A percentile compares a stretch with the other conserved stretches of the same genome.
These are phyloP conservation scores for Hemiscyllium ocellatum DNA, from an alignment of 2,113 vertebrate species.

Conservation along the genomic window DNA sequence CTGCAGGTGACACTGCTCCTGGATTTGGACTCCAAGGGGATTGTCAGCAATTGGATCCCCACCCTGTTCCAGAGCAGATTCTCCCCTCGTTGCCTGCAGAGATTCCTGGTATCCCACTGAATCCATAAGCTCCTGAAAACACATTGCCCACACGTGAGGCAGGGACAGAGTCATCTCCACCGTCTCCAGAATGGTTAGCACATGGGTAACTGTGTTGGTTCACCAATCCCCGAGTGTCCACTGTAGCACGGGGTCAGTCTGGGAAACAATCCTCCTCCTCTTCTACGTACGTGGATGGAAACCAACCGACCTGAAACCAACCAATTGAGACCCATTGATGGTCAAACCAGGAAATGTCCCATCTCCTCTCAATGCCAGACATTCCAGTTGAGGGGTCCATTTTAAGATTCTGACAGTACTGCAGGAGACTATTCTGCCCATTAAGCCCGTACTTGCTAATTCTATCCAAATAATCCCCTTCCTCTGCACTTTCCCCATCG, in stretches of 20 bases:
- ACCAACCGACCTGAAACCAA: slow-evolving; percentile 82
- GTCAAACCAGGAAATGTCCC: not conserved
- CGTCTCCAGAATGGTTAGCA: not conserved
- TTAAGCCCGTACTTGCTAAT: too few relatives aligned
- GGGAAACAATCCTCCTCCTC: slow-evolving; percentile 77
- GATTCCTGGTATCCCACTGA: slow-evolving; percentile 44
- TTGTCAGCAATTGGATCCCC: slow-evolving; percentile 44
- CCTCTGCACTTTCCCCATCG: too few relatives aligned
- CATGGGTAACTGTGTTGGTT: slow-evolving; percentile 40
- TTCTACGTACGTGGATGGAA: slow-evolving; percentile 96
- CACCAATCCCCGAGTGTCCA: slow-evolving; percentile 51
- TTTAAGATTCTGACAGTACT: too few relatives aligned
- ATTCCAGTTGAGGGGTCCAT: not conserved
- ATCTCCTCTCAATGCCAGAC: not conserved
- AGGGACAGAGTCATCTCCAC: slow-evolving; percentile 40
- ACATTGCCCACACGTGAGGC: slow-evolving; percentile 44
- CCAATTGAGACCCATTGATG: not conserved
- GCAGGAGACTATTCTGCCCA: too few relatives aligned
- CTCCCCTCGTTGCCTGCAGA: slow-evolving; percentile 49
- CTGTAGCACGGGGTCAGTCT: slow-evolving; percentile 38
- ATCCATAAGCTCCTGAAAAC: slow-evolving; percentile 53
- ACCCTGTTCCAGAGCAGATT: slow-evolving; percentile 44
- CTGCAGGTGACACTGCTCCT: not conserved
- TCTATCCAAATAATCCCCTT: too few relatives aligned
- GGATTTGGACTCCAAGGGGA: slow-evolving; percentile 48